Conservation (phyloP, 2,888 invertebrate species). For the Thymelicus acteon region DNA sequence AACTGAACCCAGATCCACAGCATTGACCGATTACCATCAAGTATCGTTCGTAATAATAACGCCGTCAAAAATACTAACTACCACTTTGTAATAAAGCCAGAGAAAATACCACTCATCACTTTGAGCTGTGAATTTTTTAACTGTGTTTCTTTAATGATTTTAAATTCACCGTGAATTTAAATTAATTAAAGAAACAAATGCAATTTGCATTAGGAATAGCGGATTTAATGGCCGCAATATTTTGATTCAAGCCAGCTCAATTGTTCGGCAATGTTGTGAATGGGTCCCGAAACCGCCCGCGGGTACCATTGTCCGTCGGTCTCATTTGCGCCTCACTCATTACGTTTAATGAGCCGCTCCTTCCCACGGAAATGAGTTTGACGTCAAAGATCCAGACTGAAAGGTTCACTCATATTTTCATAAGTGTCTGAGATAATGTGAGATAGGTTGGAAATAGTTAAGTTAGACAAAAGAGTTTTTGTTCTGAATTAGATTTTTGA, state of each 20-base stretch:
- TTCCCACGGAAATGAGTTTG: constrained; percentile 29
- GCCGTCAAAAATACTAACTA: no score
- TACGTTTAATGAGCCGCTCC: constrained; percentile 31
- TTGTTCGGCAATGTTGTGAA: neutral
- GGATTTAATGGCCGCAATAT: constrained; percentile 1
- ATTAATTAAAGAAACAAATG: neutral
- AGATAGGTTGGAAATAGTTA: neutral
- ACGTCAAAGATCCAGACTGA: constrained; percentile 18
- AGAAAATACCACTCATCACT: no score
- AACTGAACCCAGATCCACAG: no score
- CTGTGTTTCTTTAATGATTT: no score
- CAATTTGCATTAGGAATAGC: constrained; percentile 2
- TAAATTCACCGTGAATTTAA: neutral
- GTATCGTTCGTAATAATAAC: no score
- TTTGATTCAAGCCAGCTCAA: constrained; percentile 1
- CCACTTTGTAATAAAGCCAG: no score
- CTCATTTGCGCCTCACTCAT: constrained; percentile 22
- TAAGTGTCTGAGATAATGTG: neutral
- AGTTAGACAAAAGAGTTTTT: neutral
- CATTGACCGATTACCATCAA: no score
- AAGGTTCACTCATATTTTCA: constrained; percentile 1
- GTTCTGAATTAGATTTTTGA: no score
- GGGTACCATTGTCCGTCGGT: constrained; percentile 12
- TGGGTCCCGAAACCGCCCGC: constrained; percentile 8
- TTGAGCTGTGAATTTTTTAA: no score